phyloP scores from a whole-genome alignment of 2,888 invertebrate genomes.

The Mythimna loreyi region DNA sequence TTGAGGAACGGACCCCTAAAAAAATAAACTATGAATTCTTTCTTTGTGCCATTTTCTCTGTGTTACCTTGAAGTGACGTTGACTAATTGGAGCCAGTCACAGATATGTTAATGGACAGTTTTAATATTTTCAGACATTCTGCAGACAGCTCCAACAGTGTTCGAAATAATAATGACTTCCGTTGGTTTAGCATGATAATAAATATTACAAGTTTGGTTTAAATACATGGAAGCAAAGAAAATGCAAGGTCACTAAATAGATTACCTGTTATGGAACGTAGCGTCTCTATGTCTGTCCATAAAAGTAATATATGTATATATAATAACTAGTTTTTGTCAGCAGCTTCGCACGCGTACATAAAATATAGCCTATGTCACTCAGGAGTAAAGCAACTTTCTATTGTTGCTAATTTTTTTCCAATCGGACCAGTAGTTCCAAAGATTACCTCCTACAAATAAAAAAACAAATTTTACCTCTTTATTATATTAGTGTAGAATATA shows the following conservation, averaged over 20 bases:
- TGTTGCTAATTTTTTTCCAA: too few relatives aligned
- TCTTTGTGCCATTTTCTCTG: constrained; percentile 14
- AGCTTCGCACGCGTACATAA: too few relatives aligned
- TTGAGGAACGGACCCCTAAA: too few relatives aligned
- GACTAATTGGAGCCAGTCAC: constrained; percentile 41
- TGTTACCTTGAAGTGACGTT: constrained; percentile 25
- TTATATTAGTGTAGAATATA: too few relatives aligned
- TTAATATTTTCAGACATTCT: constrained; percentile 33
- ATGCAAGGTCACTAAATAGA: background rate
- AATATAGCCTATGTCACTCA: too few relatives aligned
- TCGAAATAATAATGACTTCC: constrained; percentile 9
- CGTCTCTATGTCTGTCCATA: background rate
- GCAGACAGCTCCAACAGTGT: background rate
- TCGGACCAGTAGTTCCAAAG: too few relatives aligned
- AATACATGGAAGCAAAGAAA: constrained; percentile 4
- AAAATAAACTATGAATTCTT: constrained; percentile 19
- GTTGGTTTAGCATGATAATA: constrained; percentile 10
- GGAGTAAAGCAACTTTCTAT: too few relatives aligned
- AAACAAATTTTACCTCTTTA: too few relatives aligned
- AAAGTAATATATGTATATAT: background rate
- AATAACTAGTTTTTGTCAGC: too few relatives aligned
- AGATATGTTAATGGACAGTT: constrained; percentile 29
- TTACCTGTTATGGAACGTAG: background rate
- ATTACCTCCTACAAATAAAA: too few relatives aligned
- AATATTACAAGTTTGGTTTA: background rate